These are phyloP conservation scores for Ibidorhyncha struthersii DNA, from an alignment of 2,113 vertebrate species.

Conservation along the genomic window DNA sequence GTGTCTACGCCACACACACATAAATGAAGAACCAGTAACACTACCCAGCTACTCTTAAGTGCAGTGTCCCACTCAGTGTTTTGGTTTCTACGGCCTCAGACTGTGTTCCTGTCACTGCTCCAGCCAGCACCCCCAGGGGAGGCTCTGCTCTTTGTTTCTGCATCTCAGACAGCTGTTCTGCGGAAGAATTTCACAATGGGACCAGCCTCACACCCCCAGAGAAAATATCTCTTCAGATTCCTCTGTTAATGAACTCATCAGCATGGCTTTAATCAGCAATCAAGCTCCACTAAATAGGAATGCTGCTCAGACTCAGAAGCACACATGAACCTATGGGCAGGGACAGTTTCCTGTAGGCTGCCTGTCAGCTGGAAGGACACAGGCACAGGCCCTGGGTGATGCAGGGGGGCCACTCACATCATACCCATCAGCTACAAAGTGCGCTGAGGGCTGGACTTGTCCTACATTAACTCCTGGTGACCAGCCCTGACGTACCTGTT, in stretches of 20 bases:
- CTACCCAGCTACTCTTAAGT: background rate
- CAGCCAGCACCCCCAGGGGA: background rate
- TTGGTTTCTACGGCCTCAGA: accelerated
- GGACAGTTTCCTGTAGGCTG: background rate
- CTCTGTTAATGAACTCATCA: slow-evolving; percentile 41
- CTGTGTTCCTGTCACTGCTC: background rate
- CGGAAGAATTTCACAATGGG: slow-evolving; percentile 17
- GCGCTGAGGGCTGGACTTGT: background rate
- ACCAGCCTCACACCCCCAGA: background rate
- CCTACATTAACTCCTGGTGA: background rate
- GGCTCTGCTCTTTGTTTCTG: slow-evolving; percentile 12
- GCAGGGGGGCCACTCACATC: background rate
- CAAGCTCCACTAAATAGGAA: background rate
- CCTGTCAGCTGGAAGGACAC: background rate
- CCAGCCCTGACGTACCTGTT: background rate
- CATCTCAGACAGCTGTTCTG: slow-evolving; percentile 16
- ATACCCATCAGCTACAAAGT: background rate
- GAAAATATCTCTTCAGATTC: slow-evolving; percentile 37
- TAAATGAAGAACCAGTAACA: background rate
- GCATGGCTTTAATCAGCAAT: background rate
- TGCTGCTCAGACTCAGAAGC: background rate
- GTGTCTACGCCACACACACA: background rate
- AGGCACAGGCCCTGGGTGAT: background rate
- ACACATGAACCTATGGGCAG: background rate
- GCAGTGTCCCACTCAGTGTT: background rate